These are phyloP conservation scores for Sesia apiformis DNA, from an alignment of 2,888 invertebrate species.

Conservation along the genomic window DNA sequence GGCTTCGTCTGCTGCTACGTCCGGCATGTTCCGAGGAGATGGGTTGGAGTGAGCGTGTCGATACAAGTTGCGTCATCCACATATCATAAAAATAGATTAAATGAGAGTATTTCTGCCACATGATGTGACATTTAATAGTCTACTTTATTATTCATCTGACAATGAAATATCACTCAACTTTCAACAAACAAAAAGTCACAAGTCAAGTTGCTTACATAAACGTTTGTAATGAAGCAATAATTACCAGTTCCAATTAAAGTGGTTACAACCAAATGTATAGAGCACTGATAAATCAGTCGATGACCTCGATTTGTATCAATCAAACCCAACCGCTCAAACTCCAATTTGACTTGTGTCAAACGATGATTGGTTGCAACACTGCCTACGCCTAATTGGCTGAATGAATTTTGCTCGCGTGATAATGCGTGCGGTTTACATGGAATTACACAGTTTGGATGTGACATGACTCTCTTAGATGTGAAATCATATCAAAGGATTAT, in stretches of 20 bases:
- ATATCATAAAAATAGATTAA: too few relatives aligned
- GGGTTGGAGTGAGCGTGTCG: too few relatives aligned
- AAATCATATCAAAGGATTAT: too few relatives aligned
- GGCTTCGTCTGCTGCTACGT: too few relatives aligned
- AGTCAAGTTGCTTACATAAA: not conserved
- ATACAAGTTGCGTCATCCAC: too few relatives aligned
- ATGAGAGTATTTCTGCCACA: too few relatives aligned
- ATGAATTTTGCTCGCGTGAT: slow-evolving; percentile 57
- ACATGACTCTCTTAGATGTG: not conserved
- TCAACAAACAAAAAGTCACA: too few relatives aligned
- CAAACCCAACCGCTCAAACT: slow-evolving; percentile 57
- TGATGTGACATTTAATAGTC: too few relatives aligned
- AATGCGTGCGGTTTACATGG: slow-evolving; percentile 34
- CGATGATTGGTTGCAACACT: slow-evolving; percentile 70
- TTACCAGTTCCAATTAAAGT: slow-evolving; percentile 24
- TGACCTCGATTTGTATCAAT: slow-evolving; percentile 68
- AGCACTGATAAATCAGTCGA: slow-evolving; percentile 57
- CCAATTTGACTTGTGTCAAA: slow-evolving; percentile 68
- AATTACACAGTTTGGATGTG: slow-evolving; percentile 17
- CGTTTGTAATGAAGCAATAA: slow-evolving; percentile 32
- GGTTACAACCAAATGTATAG: slow-evolving; percentile 21
- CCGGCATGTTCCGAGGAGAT: too few relatives aligned
- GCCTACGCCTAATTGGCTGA: slow-evolving; percentile 61
- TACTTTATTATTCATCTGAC: too few relatives aligned
- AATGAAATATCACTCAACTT: too few relatives aligned